Conservation (phyloP, 1,140 invertebrate genomes). For the Trichoplusia ni region DNA sequence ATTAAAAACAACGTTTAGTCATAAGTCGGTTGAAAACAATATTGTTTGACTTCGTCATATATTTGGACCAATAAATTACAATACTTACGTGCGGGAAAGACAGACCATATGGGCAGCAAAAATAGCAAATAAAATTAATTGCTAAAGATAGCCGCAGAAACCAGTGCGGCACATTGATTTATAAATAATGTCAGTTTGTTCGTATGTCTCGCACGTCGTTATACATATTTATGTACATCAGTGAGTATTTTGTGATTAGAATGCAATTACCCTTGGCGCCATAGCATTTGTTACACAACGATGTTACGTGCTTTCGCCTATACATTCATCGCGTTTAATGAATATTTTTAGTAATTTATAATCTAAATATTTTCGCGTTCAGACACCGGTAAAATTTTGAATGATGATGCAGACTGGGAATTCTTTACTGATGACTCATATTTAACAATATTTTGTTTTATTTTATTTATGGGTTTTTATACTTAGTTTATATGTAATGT, state of each 20-base stretch:
- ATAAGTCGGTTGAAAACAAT: too few relatives aligned
- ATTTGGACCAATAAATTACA: too few relatives aligned
- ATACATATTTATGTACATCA: conserved; percentile 28
- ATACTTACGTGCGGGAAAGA: too few relatives aligned
- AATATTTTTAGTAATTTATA: neutral
- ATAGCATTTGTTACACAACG: conserved; percentile 12
- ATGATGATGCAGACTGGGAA: conserved; percentile 5
- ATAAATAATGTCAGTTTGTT: conserved; percentile 33
- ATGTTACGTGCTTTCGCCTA: conserved; percentile 1
- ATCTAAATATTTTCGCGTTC: conserved; percentile 16
- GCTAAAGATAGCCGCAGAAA: neutral
- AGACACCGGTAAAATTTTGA: neutral
- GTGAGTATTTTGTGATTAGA: conserved; percentile 31
- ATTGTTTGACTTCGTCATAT: too few relatives aligned
- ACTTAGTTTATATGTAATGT: conserved; percentile 24
- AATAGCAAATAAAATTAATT: neutral
- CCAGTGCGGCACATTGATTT: conserved; percentile 27
- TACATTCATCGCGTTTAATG: neutral
- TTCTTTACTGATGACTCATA: conserved; percentile 6
- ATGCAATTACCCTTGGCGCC: conserved; percentile 31
- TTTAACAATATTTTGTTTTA: neutral
- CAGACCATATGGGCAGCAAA: too few relatives aligned
- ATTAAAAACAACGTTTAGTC: too few relatives aligned
- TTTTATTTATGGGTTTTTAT: conserved; percentile 4
- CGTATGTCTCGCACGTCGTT: conserved; percentile 11